Base-by-base conservation (phyloP, 2,888 invertebrate species). In the Craniophora ligustri region DNA sequence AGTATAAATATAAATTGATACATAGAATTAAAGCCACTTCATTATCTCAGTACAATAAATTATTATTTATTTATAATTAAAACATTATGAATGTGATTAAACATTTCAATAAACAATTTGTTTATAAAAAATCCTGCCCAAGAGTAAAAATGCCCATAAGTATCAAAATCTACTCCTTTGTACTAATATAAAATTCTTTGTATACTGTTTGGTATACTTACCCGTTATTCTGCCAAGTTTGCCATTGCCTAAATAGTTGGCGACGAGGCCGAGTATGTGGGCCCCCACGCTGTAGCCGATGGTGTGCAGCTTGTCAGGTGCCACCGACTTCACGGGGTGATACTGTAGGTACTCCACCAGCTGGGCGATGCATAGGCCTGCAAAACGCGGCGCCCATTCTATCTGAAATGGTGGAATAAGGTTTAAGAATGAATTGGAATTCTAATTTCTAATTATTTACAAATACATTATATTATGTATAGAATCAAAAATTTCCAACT, bases 281-380 rank as follows among this genome's bases (percentile, higher is more conserved):
- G 97, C 97, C 0, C 97, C 97, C 16, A 97, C 97, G 82, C 97
- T 97, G 88, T 97, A 98, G 0, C 98, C 98, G 50, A 98, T 96
- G 1, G 97, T 94, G 83, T 98, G 98, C 26, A 97, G 84, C 55
- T 95, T 94, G 79, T 97, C 96, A 0, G 97, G 97, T 19, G 93
- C 94, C 0, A 96, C 95, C 0, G 97, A 95, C 67, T 97, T 95
- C 47, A 78, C 78, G 0, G 97, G 97, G 88, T 97, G 97, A 50
- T 95, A 94, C 51, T 95, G 95, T 64, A 98, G 85, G 79, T 97
- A 98, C 79, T 96, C 95, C 36, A 97, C 95, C 75, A 98, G 87
- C 82, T 98, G 97, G 5, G 97, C 95, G 71, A 97, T 96, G 84
- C 98, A 98, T 75, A 96, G 94, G 11, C 94, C 94, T 1, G 95